Conservation (phyloP, 2,888 invertebrate species). For the Abrostola triplasia region DNA sequence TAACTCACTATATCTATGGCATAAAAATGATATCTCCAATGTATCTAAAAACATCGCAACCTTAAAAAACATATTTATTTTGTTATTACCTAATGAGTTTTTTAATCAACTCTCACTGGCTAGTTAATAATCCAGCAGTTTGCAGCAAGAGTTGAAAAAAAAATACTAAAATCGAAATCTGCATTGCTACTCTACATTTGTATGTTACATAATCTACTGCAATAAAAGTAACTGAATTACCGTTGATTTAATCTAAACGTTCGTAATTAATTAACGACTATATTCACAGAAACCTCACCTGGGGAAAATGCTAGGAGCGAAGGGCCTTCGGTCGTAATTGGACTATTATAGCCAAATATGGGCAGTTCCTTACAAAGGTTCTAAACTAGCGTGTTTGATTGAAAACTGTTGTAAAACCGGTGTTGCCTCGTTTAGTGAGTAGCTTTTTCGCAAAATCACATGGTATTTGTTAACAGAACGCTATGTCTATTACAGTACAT, state of each 20-base stretch:
- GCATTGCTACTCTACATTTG: neutral
- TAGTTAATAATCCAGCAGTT: no score
- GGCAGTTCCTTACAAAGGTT: conserved; percentile 29
- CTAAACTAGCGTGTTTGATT: conserved; percentile 21
- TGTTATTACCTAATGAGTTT: no score
- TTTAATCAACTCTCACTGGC: no score
- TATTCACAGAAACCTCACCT: conserved; percentile 16
- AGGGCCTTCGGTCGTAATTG: conserved; percentile 44
- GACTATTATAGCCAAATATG: conserved; percentile 43
- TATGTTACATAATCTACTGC: neutral
- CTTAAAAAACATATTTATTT: no score
- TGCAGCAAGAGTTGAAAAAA: no score
- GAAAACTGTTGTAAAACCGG: conserved; percentile 26
- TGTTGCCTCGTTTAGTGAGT: conserved; percentile 24
- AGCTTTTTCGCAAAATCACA: conserved; percentile 20
- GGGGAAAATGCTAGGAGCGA: conserved; percentile 28
- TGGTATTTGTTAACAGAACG: conserved; percentile 1
- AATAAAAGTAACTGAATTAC: no score
- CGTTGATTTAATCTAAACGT: conserved; percentile 1
- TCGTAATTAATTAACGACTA: conserved; percentile 13
- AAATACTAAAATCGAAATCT: no score
- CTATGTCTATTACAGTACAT: neutral
- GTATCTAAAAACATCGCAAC: no score
- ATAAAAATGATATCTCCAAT: no score
- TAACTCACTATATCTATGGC: no score